phyloP scores from a whole-genome alignment of 2,888 invertebrate species.

The Chrysolina oricalcia region DNA sequence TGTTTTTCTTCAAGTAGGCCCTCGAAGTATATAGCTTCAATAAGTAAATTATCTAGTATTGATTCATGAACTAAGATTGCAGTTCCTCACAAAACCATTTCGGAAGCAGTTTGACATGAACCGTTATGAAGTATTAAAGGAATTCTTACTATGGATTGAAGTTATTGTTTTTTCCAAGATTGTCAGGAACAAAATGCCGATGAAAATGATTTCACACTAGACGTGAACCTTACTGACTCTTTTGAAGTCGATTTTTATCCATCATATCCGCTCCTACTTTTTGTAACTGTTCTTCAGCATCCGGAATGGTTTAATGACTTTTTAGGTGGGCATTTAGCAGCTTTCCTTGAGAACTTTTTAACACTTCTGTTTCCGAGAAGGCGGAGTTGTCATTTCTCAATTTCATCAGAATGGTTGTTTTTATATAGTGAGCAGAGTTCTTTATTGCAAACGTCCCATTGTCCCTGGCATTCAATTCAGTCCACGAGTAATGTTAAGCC shows the following conservation, averaged over 20 bases:
- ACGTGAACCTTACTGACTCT: too few relatives aligned
- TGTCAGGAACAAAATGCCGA: too few relatives aligned
- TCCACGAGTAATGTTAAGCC: slow-evolving; percentile 24
- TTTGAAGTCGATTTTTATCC: background rate
- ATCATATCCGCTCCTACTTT: background rate
- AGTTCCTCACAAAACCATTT: too few relatives aligned
- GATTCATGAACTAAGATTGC: too few relatives aligned
- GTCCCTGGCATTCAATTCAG: slow-evolving; percentile 31
- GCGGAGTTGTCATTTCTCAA: slow-evolving; percentile 38
- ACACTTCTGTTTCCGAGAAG: slow-evolving; percentile 32
- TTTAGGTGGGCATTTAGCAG: background rate
- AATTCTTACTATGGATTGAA: too few relatives aligned
- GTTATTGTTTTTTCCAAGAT: too few relatives aligned
- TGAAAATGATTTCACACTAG: too few relatives aligned
- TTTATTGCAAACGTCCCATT: slow-evolving; percentile 32
- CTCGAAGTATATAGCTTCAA: too few relatives aligned
- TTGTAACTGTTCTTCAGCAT: background rate
- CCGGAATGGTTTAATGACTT: background rate
- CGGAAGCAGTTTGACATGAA: too few relatives aligned
- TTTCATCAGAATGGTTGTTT: slow-evolving; percentile 38
- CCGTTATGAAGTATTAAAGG: too few relatives aligned
- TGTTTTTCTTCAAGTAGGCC: too few relatives aligned
- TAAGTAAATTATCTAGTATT: too few relatives aligned
- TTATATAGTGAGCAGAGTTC: slow-evolving; percentile 35
- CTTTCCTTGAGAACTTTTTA: slow-evolving; percentile 26